Evolutionary conservation across 2,888 invertebrate genomes (phyloP), one percentile per base, ranked within the genome.

Genomic region (Cheilosia pagana): DNA sequence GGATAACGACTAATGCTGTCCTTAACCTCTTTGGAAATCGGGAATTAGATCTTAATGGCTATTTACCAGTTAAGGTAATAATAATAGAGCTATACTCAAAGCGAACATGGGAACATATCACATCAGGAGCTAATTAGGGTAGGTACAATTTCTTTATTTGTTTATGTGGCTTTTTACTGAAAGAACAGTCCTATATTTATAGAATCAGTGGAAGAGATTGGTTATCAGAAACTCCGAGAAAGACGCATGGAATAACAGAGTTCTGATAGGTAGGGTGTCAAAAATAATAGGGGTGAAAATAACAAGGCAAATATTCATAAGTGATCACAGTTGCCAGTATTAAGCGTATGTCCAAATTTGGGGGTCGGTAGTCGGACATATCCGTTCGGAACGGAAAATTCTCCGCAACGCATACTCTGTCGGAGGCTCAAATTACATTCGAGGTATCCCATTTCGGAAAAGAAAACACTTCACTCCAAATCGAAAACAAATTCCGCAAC

Each of bases 31-130:
- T 31, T 16, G 10, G 53, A 28, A 60, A 81, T 81, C 71, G 67
- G 35, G 43, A 60, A 70, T 59, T 53, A 60, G 79, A 85, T 85
- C 85, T 85, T 71, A 71, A 85, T 81, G 48, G 67, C 39, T 52
- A n/a, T 25, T 81, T 63, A 31, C 43, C 14, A 41, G 60, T 19
- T 50, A 39, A 59, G 28, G 53, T 50, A 55, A 57, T 63, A 57
- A 71, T 70, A 39, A 57, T 57, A 50, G 57, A 45, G 55, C 21
- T 23, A 19, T 16, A 52, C 21, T 7, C 5, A 12, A 23, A 50
- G 35, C 48, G 10, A 39, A 25, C 41, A 53, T 39, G 31, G 14
- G 16, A 10, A 28, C 52, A 31, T n/a, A 3, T 35, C 12, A 21
- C 3, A 25, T 0, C 45, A 45, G 45, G 3, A 53, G 21, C 4